These are phyloP conservation scores for Plecotus auritus DNA, from an alignment of 2,113 vertebrate species.

Conservation along the genomic window DNA sequence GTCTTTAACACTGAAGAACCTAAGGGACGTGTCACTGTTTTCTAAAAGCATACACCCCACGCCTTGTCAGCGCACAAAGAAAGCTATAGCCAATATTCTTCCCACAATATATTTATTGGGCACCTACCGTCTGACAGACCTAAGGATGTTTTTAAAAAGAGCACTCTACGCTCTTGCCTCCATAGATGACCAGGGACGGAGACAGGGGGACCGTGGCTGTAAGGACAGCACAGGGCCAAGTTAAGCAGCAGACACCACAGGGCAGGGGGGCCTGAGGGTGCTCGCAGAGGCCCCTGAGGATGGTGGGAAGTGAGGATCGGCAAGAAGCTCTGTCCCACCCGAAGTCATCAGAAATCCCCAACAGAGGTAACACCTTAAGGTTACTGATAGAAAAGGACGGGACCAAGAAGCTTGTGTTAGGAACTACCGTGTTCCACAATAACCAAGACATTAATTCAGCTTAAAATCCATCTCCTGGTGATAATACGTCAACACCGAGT, in stretches of 20 bases:
- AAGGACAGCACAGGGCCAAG: no score
- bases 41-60: not conserved
- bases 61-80: not conserved
- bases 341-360: conserved; percentile 41
- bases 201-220: not conserved
- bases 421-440: not conserved
- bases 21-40: not conserved
- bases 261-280: no score
- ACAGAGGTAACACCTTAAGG: not conserved
- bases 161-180: not conserved
- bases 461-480: not conserved
- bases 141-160: not conserved
- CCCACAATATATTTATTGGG: not conserved
- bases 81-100: not conserved
- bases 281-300: no score
- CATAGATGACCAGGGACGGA: not conserved
- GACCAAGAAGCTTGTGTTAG: not conserved
- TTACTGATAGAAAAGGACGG: conserved; percentile 25
- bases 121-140: not conserved
- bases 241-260: not conserved
- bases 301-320: not conserved
- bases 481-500: not conserved
- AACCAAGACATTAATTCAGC: conserved; percentile 5
- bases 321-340: not conserved
- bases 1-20: not conserved